Evolutionary conservation across 2,888 invertebrate species (phyloP), one percentile per base, ranked within the genome.

Genomic region (Rhopalosiphum nymphaeae): DNA sequence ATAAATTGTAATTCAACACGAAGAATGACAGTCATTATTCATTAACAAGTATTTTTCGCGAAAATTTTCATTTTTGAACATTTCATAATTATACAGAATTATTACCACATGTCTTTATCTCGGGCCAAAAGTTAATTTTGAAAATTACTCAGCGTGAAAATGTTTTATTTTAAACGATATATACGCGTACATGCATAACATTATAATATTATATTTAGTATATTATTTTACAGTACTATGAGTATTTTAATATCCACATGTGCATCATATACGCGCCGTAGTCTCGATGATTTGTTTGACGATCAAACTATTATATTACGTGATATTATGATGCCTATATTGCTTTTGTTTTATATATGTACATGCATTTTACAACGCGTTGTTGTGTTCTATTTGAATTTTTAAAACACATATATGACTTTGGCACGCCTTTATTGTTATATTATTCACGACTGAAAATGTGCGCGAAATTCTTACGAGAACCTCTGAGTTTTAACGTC

Each of bases 361-460:
- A 13, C 29, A n/a, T 49, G n/a, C 13, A 29, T 86, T 44, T 86
- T 86, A 44, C 44, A 86, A 29, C 86, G 46, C 29, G 86, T 86
- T 86, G 46, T 86, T 86, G 46, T 46, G 86, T 49, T 44, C 44
- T 29, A 44, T 86, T 86, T 86, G 86, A 86, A 44, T 86, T 86
- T 86, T 49, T 49, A 86, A 86, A 86, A 86, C 46, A 46, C 86
- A 86, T 29, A 78, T 78, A 86, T n/a, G 29, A 49, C 86, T 86
- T 26, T 29, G 7, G 46, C 46, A 29, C 46, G 44, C 46, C 13
- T 46, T 86, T 86, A 44, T 86, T 86, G 46, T 44, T 86, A 86
- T 86, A 86, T 86, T 86, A 86, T 86, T 86, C 86, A 49, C 46
- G 44, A 86, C 86, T 46, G 13, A 26, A 86, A 86, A 86, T 86